These are phyloP conservation scores for Equus quagga DNA, from an alignment of 2,113 vertebrate species.

Conservation along the genomic window DNA sequence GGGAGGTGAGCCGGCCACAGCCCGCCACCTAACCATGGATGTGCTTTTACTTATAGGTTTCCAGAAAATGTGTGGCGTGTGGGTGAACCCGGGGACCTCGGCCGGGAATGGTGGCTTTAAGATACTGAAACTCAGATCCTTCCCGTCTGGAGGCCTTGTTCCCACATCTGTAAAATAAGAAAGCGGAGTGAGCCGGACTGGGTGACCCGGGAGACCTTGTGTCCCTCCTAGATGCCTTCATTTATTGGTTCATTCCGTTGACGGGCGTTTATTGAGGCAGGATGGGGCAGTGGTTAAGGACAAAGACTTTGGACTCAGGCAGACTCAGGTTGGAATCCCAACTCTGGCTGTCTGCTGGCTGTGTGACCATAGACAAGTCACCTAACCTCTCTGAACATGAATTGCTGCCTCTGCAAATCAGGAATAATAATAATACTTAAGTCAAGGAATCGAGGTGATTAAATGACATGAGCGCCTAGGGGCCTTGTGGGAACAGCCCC, in stretches of 20 bases:
- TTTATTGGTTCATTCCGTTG: neutral
- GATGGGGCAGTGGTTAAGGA: neutral
- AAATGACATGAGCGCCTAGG: neutral
- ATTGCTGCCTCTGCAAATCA: neutral
- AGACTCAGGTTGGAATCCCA: neutral
- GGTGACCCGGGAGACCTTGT: neutral
- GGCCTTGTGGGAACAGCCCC: neutral
- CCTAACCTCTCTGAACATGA: neutral
- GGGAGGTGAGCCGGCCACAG: neutral
- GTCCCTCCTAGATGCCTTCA: neutral
- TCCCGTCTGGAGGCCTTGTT: neutral
- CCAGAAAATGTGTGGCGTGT: neutral
- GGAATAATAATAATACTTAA: neutral
- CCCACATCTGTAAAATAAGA: neutral
- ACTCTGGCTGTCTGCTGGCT: neutral
- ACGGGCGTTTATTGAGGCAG: neutral
- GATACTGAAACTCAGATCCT: neutral
- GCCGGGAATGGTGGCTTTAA: neutral
- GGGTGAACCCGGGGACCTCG: neutral
- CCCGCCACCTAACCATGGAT: accelerated
- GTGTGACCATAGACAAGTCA: neutral
- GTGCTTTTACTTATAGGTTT: neutral
- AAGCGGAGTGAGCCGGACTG: neutral
- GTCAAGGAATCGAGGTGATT: neutral
- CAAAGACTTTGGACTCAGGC: neutral